Base-by-base conservation (phyloP, 2,888 invertebrate species). In the Oasisia sp. region DNA sequence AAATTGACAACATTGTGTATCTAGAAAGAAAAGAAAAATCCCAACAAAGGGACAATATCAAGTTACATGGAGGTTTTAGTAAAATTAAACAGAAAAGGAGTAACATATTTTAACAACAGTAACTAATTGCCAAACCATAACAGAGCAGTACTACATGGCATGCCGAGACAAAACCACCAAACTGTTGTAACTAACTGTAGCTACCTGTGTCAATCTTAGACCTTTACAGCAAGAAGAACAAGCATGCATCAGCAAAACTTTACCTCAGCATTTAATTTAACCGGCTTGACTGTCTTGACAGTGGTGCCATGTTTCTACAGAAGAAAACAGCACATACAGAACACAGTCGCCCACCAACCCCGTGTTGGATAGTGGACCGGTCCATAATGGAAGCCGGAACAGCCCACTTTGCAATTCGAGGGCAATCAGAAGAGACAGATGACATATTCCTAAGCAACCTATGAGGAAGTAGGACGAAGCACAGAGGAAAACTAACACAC, bases 251-350 rank as follows among this genome's bases (percentile, higher is more conserved):
- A 19, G 74, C 27, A 27, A 74, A 74, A 74, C 74, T 74, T 95
- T 95, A 97, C 97, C 96, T 99, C 99, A 92, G 98, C 98, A 97
- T 98, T 98, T 95, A 99, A 96, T 95, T 98, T 97, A 91, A 98
- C 98, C 92, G 99, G 98, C 97, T 99, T 98, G 94, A 98, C 94
- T 90, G 98, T 98, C 97, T 99, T 99, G 95, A 98, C 98, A 91
- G 99, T 99, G 93, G 98, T 98, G 94, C 99, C 99, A 96, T 99
- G 99, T 98, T 99, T 99, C 99, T 99, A 96, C 89, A 89, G 91
- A 96, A 93, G 92, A 92, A 89, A 92, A 93, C 92, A 91, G 38
- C 91, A 90, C 45, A 92, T 32, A 50, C 91, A 92, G 50, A 92
- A 90, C n/a, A 92, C 12, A 92, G 74, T n/a, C 74, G n/a, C 74